These are phyloP conservation scores for Saguinus midas DNA, from an alignment of 2,113 vertebrate genomes.

Conservation along the genomic window DNA sequence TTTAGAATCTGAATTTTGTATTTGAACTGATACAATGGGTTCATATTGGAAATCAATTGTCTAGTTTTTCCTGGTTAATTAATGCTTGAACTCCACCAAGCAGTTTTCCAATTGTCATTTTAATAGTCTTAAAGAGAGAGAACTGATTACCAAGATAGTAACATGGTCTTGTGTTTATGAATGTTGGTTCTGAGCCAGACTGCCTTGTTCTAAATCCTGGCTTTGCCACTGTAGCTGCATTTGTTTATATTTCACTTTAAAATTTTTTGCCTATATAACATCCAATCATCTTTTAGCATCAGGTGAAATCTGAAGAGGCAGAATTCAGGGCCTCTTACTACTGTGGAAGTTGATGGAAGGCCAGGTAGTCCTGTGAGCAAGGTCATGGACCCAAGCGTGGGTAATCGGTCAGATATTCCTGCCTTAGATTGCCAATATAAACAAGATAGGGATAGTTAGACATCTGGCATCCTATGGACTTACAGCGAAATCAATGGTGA, in stretches of 20 bases:
- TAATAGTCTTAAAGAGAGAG: not conserved
- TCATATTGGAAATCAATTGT: not conserved
- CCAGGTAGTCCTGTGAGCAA: not conserved
- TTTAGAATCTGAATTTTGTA: not conserved
- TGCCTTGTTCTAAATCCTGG: not conserved
- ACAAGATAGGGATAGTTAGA: not conserved
- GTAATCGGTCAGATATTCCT: not conserved
- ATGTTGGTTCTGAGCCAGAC: not conserved
- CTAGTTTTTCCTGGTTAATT: not conserved
- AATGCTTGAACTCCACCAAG: not conserved
- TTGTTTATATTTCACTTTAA: not conserved
- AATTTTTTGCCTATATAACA: not conserved
- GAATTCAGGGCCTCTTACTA: not conserved
- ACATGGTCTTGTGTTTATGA: not conserved
- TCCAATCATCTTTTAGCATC: not conserved
- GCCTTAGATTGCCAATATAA: not conserved
- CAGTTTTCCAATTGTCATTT: not conserved
- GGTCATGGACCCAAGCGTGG: no score
- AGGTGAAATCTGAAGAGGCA: not conserved
- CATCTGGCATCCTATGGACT: fast-evolving
- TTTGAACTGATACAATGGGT: not conserved
- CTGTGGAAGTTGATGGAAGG: not conserved
- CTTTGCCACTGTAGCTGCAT: not conserved
- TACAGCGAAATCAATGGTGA: no score
- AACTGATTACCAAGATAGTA: not conserved